Base-by-base conservation (phyloP, 2,888 invertebrate genomes). In the Pyrochroa serraticornis region DNA sequence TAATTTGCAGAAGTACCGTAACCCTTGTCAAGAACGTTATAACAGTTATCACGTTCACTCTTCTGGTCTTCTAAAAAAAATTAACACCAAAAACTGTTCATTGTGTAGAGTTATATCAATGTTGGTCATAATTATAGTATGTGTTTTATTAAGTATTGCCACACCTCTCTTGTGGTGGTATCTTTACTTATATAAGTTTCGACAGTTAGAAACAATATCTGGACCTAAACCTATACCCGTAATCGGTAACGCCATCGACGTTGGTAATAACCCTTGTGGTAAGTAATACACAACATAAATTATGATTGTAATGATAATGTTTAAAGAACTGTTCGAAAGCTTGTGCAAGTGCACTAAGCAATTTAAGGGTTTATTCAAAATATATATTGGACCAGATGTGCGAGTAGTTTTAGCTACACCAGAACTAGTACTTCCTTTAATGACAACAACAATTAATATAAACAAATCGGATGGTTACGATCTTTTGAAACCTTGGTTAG, bases 401-500 rank as follows among this genome's bases (percentile, higher is more conserved):
- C 13, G 33, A 12, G 12, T 58, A 30, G 2, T 58, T 9, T 10
- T 52, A 22, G 30, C 42, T 10, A 38, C 60, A 33, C 41, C 60
- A 38, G 49, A 61, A 7, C n/a, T 58, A 22, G 43, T 45, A 2
- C 41, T 50, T 36, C n/a, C 9, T 7, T 30, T 60, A 7, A 9
- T 54, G 6, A 52, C 32, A n/a, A 57, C 60, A 35, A 44, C 33
- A 30, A 36, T 51, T 1, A 48, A 48, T n/a, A 53, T 60, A 7
- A 43, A 51, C 7, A 80, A 80, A 64, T 72, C 77, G 47, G 1
- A n/a, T 0, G 8, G 73, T 0, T 80, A 80, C 39, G 14, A 69
- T 34, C 55, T 70, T 7, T 55, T 79, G 3, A 62, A 70, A 33
- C 72, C 74, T 6, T 80, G 80, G 80, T 66, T 80, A 3, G 62